Evolutionary conservation across 2,113 vertebrate genomes (phyloP).

Genomic region (Cinclus mexicanus): DNA sequence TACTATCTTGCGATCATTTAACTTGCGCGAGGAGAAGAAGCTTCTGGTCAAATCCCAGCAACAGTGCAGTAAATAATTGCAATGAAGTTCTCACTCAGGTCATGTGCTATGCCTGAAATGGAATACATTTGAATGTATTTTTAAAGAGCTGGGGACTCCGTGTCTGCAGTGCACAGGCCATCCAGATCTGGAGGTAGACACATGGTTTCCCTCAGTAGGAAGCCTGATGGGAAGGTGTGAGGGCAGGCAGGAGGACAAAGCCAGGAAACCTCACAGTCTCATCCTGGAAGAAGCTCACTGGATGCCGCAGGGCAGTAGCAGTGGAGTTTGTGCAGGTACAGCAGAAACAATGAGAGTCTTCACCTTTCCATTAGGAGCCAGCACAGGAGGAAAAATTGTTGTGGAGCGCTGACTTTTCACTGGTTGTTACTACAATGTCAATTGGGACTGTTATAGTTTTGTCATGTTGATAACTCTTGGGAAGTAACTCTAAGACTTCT

Average conservation of each 20-base stretch:
- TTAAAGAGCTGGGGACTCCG: background rate
- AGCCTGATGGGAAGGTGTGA: background rate
- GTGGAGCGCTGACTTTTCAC: background rate
- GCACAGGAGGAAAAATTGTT: background rate
- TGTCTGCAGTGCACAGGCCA: background rate
- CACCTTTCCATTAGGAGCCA: background rate
- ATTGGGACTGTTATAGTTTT: accelerated
- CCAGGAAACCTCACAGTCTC: background rate
- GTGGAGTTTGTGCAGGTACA: background rate
- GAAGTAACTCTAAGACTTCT: background rate
- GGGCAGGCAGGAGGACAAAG: accelerated
- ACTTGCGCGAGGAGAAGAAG: background rate
- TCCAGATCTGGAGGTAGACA: background rate
- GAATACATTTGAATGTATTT: background rate
- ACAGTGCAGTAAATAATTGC: background rate
- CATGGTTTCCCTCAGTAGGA: background rate
- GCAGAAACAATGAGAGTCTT: background rate
- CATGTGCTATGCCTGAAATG: background rate
- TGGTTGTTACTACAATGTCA: too few relatives aligned
- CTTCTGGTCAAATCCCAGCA: background rate
- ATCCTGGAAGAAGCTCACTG: background rate
- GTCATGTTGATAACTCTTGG: background rate
- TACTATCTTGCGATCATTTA: background rate
- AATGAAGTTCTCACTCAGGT: background rate
- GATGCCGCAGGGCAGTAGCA: background rate